Base-by-base conservation (phyloP, 2,888 invertebrate genomes). In the Agrenia bidenticulata region DNA sequence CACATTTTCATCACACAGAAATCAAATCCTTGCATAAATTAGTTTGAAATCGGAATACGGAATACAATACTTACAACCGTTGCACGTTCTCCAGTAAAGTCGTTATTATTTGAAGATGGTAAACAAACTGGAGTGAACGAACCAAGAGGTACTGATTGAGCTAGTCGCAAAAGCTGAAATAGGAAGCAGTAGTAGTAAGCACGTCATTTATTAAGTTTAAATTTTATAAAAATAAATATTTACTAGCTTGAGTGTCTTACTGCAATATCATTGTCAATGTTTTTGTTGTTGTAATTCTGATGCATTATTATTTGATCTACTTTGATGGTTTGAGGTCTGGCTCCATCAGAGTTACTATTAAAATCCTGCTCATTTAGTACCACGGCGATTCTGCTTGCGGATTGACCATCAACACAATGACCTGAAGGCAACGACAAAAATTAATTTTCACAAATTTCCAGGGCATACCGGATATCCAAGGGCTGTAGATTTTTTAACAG, bases 291-390 rank as follows among this genome's bases (percentile, higher is more conserved):
- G 63, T 75, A 75, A 21, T 68, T 64, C 17, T 62, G 60, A 58
- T 75, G 73, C 73, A 72, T 75, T 9, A 65, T 73, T 23, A 75
- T 72, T 15, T 59, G 51, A 1, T 61, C 50, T 1, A 73, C 74
- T 1, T 26, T 15, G 32, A 66, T 60, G 56, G 67, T 57, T 37
- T 63, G 58, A 1, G 72, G 69, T 26, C 63, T 59, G 1, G 69
- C 62, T 41, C 65, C 69, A 19, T 69, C 69, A 37, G 41, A 55
- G 15, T 64, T 53, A 39, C 58, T 63, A 1, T 62, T 60, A 50
- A 68, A 71, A 41, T 76, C 74, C 60, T 76, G 70, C 42, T 73
- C 74, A 45, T 72, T 73, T 26, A 76, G 41, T 54, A 73, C 71
- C n/a, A 76, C 74, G 4, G 70, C 60, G 1, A 70, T 71, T 21